Conservation (phyloP, 2,113 vertebrate genomes). For the Platanista minor region DNA sequence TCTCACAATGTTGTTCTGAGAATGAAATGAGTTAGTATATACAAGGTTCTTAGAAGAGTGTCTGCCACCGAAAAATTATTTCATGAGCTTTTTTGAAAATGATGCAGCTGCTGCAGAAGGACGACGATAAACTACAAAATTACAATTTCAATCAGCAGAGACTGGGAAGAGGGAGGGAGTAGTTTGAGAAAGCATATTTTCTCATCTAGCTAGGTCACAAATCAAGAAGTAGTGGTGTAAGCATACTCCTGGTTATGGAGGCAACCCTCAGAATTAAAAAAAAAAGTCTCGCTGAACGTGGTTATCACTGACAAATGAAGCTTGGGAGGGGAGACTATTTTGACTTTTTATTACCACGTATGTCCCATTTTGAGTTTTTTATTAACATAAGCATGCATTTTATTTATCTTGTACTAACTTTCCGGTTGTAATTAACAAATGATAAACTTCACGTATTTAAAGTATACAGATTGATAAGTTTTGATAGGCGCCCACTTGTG, state of each 20-base stretch:
- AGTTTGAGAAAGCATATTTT: conserved; percentile 11
- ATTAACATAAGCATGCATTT: background rate
- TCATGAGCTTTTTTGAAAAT: background rate
- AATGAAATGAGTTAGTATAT: background rate
- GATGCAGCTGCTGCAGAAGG: background rate
- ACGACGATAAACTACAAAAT: background rate
- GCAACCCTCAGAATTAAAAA: background rate
- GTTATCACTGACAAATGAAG: background rate
- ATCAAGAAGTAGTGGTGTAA: background rate
- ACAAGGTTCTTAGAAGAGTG: background rate
- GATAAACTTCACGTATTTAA: conserved; percentile 6
- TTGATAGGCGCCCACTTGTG: background rate
- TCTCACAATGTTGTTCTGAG: background rate
- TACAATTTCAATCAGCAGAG: background rate
- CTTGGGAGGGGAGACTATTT: background rate
- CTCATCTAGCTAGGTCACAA: background rate
- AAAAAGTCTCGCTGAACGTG: background rate
- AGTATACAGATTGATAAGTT: background rate
- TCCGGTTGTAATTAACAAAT: background rate
- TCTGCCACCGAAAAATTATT: background rate
- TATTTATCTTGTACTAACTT: background rate
- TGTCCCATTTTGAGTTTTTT: background rate
- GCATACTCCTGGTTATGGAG: background rate
- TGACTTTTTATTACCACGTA: background rate
- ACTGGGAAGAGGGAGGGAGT: background rate